Percentiles rank a stretch among this genome's conserved stretches.
Evolutionary conservation across 2,888 invertebrate genomes (phyloP).

Genomic region (Spicauda simplicius): DNA sequence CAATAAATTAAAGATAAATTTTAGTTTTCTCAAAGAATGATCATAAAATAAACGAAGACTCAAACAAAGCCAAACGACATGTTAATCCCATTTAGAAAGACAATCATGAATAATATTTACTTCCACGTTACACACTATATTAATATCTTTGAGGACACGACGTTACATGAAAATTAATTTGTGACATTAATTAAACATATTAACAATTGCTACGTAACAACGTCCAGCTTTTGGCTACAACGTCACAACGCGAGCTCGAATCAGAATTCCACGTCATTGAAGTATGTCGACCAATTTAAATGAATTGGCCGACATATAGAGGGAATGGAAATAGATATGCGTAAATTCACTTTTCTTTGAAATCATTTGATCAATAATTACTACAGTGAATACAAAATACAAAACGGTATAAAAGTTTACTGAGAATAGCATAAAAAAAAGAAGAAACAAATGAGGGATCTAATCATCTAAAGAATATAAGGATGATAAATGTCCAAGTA

Average conservation of each 20-base stretch:
- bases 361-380: neutral
- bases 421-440: too few relatives aligned
- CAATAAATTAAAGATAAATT: neutral
- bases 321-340: conserved; percentile 1
- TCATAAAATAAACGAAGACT: neutral
- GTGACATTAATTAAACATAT: conserved; percentile 5
- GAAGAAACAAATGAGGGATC: neutral
- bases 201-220: neutral
- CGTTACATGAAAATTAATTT: conserved; percentile 17
- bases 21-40: neutral
- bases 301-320: neutral
- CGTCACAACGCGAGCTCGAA: neutral
- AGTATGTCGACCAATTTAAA: neutral
- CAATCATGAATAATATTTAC: neutral
- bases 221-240: neutral
- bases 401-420: too few relatives aligned
- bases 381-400: too few relatives aligned
- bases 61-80: neutral
- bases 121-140: conserved; percentile 10
- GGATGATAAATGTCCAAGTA: neutral
- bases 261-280: conserved; percentile 1
- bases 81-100: neutral
- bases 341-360: neutral
- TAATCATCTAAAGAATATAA: too few relatives aligned
- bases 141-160: conserved; percentile 12